Evolutionary conservation across 1,140 invertebrate species (phyloP), one percentile per base, ranked within the genome.

Genomic region (Drosophila lini): DNA sequence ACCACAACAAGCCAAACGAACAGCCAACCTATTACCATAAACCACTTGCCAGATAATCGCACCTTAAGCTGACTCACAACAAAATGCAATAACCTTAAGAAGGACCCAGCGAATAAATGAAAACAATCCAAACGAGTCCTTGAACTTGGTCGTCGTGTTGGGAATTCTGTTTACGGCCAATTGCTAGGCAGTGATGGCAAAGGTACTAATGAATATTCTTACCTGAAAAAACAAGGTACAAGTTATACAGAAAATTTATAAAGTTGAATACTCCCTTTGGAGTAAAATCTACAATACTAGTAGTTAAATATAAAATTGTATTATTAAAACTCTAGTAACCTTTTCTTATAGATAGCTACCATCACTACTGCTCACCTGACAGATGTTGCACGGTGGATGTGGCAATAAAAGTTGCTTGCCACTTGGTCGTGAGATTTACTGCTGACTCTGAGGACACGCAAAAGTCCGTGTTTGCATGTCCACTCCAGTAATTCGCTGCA

Each of bases 1-100:
- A 69, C 42, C 48, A 22, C 19, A 58, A 55, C 32, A 60, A 40
- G n/a, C 13, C 11, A 55, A 55, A 38, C 16, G 16, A 68, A 63
- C 42, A 55, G 25, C 15, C 16, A 76, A 67, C 42, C 60, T 55
- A 84, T 84, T 84, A 84, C 53, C 74, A 84, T 84, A 84, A 81
- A 80, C 74, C 78, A 74, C 45, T 67, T 58, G 47, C 22, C 75
- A 70, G 70, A 83, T 80, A 80, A 81, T 82, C 59, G 55, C 69
- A 67, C 61, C 70, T 58, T 75, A 68, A 78, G 68, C 74, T 64
- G 31, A 48, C 65, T 53, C 47, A 15, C 41, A 47, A 45, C 47
- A 44, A 76, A 77, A 68, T 56, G 38, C 36, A 59, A 62, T 48
- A 42, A 44, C 41, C 38, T 25, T 2, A 50, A 50, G 55, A 59